Base-by-base conservation (phyloP, 1,140 invertebrate species). In the Dreissena polymorpha region DNA sequence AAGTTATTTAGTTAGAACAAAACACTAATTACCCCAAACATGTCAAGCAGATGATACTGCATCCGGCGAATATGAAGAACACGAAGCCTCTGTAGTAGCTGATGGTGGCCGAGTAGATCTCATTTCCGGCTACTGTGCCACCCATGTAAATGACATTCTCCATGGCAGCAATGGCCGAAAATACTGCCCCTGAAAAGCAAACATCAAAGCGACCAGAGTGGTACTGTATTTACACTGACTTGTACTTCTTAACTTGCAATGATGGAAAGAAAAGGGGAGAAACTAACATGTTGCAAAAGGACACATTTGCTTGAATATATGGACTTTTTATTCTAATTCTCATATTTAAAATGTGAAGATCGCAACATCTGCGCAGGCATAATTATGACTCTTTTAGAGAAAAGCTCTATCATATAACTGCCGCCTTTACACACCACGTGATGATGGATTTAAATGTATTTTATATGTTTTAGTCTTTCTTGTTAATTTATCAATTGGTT, bases 61-160 rank as follows among this genome's bases (percentile, higher is more conserved):
- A 80, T 10, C 68, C 79, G 39, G 70, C 57, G 23, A 82, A 82
- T 12, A 82, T 27, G 25, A 82, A 82, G 60, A 82, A 82, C 0
- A 72, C 63, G 16, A 74, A 74, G 8, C 79, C 79, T 27, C 71
- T 27, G 25, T 82, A 82, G 63, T 51, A 64, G 21, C 21, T 49
- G 0, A 82, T 39, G 10, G 79, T 74, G 25, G 57, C 25, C 23
- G 55, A 64, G 27, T 82, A 82, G 29, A 82, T 82, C 50, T 73
- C 79, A 29, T 82, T 82, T n/a, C 53, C 51, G 27, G 55, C 79
- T 1, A 82, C 71, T 10, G 79, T 23, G 16, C 70, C 70, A 10
- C 70, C 71, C 8, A 74, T 72, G 25, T 74, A 73, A 10, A 82
- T 21, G 0, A 23, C 25, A n/a, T 70, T 74, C 27, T 74, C 79